Evolutionary conservation across 1,140 invertebrate genomes (phyloP), one percentile per base, ranked within the genome.

Genomic region (Ptiloglossa arizonensis): DNA sequence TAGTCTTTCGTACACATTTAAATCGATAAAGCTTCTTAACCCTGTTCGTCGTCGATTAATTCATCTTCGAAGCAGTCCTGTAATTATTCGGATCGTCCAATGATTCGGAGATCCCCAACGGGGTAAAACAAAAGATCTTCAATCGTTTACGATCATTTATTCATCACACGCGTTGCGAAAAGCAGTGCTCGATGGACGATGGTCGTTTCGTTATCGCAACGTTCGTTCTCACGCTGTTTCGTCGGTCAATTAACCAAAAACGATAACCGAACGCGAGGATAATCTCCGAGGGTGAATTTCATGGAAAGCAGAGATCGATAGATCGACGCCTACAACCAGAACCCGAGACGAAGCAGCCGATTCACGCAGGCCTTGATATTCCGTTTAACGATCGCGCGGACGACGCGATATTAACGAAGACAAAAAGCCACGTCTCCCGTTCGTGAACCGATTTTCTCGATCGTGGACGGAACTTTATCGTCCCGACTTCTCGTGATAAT

Each of bases 371-470:
- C 67, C 69, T 17, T 56, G 46, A 62, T 67, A 32, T 66, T 74
- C 76, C 72, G 59, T 38, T 81, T 67, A 73, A 80, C 68, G 77
- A 81, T 74, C 70, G 48, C n/a, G 35, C 19, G 2, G 41, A 59
- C n/a, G 50, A 48, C 46, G 46, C 68, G 59, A 73, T 72, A 72
- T 79, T 80, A 72, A 56, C 80, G 63, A 81, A 75, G 79, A 82
- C 64, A 82, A 82, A 82, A 82, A 81, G 44, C 67, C 41, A 2
- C 9, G 8, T 11, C 41, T 2, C 32, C n/a, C 57, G 70, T 75
- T 63, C 59, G 64, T 56, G 54, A 82, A 32, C 71, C 32, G 60
- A 82, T 82, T 82, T 76, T 67, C 67, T 75, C 44, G 35, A 13
- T 13, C 41, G 41, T 41, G 41, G 24, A 15, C 46, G 66, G 32